Percentiles rank a stretch among this genome's conserved stretches.
These are phyloP conservation scores for Melanotaenia nigrans DNA, from an alignment of 2,797 vertebrate genomes.

Conservation along the genomic window DNA sequence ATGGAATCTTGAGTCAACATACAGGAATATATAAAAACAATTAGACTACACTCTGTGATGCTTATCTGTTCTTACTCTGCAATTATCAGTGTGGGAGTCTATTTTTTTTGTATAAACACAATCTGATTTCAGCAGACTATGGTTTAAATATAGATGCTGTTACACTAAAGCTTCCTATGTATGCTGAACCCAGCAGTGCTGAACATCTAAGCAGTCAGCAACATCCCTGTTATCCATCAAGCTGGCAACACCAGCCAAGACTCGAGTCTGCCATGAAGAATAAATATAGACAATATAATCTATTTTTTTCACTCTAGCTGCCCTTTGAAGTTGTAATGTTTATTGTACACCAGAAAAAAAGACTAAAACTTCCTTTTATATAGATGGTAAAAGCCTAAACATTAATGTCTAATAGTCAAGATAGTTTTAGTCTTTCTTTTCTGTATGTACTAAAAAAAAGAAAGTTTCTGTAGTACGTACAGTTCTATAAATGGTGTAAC, in stretches of 20 bases:
- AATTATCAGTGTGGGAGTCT: background rate
- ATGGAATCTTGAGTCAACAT: background rate
- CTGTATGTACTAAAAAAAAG: background rate
- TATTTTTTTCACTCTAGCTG: background rate
- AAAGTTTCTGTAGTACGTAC: background rate
- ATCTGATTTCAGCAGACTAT: background rate
- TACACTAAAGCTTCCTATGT: background rate
- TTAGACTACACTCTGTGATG: background rate
- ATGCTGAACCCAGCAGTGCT: background rate
- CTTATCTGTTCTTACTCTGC: background rate
- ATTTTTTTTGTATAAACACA: background rate
- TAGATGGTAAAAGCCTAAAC: background rate
- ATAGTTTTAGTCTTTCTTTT: background rate
- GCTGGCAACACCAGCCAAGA: conserved; percentile 23
- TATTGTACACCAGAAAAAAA: conserved; percentile 4
- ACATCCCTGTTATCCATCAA: conserved; percentile 3
- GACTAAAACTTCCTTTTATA: background rate
- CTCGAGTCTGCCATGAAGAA: conserved; percentile 44
- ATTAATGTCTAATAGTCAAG: background rate
- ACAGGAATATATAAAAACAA: background rate
- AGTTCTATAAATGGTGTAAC: background rate
- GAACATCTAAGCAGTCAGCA: conserved; percentile 2
- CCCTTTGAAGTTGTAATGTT: background rate
- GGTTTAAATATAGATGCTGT: background rate
- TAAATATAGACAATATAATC: background rate